phyloP scores from a whole-genome alignment of 2,113 vertebrate genomes.

The Lonchura striata region DNA sequence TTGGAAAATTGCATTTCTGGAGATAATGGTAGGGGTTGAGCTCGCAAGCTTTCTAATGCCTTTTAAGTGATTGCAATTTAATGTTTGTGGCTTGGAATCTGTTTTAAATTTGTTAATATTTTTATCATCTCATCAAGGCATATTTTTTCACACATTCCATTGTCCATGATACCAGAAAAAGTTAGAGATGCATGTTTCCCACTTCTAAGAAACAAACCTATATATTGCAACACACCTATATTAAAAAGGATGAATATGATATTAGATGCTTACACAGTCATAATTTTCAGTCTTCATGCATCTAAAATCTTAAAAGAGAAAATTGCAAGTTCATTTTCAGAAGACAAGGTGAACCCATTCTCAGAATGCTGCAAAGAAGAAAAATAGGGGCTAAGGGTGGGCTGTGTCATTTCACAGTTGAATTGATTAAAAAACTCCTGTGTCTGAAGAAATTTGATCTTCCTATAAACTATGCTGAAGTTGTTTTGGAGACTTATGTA shows the following conservation, averaged over 20 bases:
- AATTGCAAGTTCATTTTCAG: not conserved
- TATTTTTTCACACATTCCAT: not conserved
- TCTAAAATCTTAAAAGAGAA: not conserved
- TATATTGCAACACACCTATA: not conserved
- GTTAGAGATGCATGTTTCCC: not conserved
- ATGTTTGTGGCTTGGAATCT: not conserved
- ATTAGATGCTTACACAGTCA: not conserved
- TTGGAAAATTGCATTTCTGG: not conserved
- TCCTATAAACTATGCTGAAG: not conserved
- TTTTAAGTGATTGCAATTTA: not conserved
- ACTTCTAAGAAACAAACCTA: not conserved
- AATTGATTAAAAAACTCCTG: not conserved
- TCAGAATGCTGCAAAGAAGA: not conserved
- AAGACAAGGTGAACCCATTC: not conserved
- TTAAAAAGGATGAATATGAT: not conserved
- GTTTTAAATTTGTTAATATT: not conserved
- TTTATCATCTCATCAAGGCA: not conserved
- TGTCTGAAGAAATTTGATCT: not conserved
- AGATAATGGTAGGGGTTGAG: not conserved
- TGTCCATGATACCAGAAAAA: not conserved
- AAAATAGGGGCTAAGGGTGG: not conserved
- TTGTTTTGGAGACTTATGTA: not conserved
- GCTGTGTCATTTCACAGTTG: not conserved
- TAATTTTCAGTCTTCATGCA: not conserved
- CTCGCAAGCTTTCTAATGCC: not conserved